A percentile compares a stretch with the other conserved stretches of the same genome.
Evolutionary conservation across 2,797 vertebrate species (phyloP).

Genomic region (Circus cinereus): DNA sequence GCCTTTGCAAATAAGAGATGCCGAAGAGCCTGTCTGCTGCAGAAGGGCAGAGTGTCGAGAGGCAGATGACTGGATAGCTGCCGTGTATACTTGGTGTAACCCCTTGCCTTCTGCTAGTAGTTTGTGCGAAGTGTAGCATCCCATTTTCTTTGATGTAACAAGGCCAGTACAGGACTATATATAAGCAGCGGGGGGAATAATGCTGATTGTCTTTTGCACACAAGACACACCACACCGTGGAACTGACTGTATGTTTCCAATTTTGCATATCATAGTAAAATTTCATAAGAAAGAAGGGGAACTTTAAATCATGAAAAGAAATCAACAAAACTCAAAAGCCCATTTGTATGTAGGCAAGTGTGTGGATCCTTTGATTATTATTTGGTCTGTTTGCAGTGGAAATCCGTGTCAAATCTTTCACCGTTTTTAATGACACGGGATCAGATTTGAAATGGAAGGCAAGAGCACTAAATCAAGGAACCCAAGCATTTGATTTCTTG

Average conservation of each 20-base stretch:
- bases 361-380: neutral
- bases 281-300: neutral
- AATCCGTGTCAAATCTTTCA: neutral
- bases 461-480: neutral
- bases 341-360: accelerated
- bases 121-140: neutral
- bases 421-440: neutral
- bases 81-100: neutral
- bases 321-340: neutral
- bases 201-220: neutral
- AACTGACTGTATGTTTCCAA: neutral
- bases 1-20: neutral
- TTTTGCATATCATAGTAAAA: neutral
- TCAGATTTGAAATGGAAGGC: neutral
- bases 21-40: neutral
- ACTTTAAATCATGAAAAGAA: neutral
- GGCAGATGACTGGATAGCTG: neutral
- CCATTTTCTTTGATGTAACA: neutral
- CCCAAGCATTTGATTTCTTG: accelerated
- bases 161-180: neutral
- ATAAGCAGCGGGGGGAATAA: neutral
- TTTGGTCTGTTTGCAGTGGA: neutral
- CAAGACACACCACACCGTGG: neutral
- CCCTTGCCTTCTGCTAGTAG: neutral
- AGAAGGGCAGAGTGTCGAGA: neutral